Evolutionary conservation across 1,140 invertebrate genomes (phyloP).

Genomic region (Lethrus apterus): DNA sequence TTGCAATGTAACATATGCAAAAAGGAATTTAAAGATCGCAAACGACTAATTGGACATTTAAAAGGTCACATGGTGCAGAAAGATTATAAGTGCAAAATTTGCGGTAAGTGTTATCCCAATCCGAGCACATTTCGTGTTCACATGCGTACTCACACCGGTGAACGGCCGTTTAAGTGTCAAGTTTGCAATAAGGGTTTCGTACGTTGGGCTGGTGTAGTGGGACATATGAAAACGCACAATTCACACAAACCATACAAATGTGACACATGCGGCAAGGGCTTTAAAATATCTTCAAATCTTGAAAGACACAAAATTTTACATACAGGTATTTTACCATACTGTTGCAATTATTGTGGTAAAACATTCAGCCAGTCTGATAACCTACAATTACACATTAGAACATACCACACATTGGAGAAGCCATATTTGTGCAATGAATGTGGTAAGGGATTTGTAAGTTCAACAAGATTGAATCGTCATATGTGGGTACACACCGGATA

Average conservation of each 20-base stretch:
- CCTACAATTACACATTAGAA: constrained; percentile 33
- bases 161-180: constrained; percentile 43
- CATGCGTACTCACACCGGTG: constrained; percentile 42
- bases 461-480: constrained; percentile 33
- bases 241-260: constrained; percentile 34
- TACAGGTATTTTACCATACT: constrained; percentile 23
- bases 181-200: constrained; percentile 39
- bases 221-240: constrained; percentile 36
- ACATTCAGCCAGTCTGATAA: constrained; percentile 35
- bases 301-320: constrained; percentile 28
- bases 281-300: constrained; percentile 29
- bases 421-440: constrained; percentile 61
- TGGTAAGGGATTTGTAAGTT: constrained; percentile 46
- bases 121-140: constrained; percentile 33
- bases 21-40: constrained; percentile 30
- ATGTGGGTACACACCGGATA: constrained; percentile 36
- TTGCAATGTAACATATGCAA: constrained; percentile 32
- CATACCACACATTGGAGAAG: constrained; percentile 56
- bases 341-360: constrained; percentile 33
- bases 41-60: constrained; percentile 31
- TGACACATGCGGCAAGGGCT: constrained; percentile 27
- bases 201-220: constrained; percentile 30
- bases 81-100: constrained; percentile 28
- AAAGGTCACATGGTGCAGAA: constrained; percentile 32
- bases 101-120: constrained; percentile 29